Conservation (phyloP, 2,797 vertebrate species). For the Jordanella pulchra region DNA sequence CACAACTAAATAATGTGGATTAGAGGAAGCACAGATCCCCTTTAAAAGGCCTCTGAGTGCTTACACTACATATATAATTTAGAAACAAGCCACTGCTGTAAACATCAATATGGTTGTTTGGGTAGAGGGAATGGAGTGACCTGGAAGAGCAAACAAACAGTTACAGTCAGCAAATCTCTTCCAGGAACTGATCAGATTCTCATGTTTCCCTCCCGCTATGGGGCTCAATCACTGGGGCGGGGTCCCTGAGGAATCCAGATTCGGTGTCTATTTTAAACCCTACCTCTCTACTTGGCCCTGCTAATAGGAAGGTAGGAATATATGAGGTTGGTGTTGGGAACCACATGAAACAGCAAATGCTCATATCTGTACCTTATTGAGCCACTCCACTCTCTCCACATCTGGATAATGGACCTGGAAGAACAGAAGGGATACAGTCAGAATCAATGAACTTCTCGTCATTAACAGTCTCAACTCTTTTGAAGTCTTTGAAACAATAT, state of each 20-base stretch:
- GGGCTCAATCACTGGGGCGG: slow-evolving; percentile 19
- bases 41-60: background rate
- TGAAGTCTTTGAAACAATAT: background rate
- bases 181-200: background rate
- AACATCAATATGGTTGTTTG: background rate
- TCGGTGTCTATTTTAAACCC: slow-evolving; percentile 50
- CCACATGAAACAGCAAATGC: background rate
- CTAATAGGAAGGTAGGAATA: background rate
- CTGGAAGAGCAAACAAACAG: slow-evolving; percentile 25
- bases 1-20: background rate
- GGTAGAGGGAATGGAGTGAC: background rate
- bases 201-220: background rate
- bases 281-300: slow-evolving; percentile 14
- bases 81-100: background rate
- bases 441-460: background rate
- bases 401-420: slow-evolving; percentile 96
- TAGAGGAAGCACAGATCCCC: background rate
- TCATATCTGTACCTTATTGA: slow-evolving; percentile 88
- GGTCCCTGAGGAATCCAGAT: slow-evolving; percentile 47
- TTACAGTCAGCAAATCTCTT: slow-evolving; percentile 27
- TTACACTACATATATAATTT: background rate
- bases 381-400: slow-evolving; percentile 96
- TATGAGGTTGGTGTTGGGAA: background rate
- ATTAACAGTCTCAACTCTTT: background rate
- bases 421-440: slow-evolving; percentile 3